Percentiles rank a stretch among this genome's conserved stretches.
Conservation (phyloP, 1,140 invertebrate genomes). For the Cydia splendana region DNA sequence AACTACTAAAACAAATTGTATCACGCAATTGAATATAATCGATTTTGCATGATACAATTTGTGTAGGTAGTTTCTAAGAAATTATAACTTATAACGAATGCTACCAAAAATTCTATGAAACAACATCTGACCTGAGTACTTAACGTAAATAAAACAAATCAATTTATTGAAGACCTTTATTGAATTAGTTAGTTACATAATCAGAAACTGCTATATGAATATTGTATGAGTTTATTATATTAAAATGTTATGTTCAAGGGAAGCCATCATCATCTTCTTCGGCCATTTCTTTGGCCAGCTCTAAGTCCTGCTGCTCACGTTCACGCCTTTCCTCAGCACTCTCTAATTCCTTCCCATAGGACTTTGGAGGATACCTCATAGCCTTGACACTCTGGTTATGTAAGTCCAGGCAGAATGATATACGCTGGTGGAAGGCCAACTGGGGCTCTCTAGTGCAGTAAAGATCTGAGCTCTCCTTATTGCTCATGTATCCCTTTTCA, state of each 20-base stretch:
- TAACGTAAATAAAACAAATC: not conserved
- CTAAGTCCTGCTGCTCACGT: conserved; percentile 97
- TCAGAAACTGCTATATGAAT: conserved; percentile 33
- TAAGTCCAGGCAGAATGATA: conserved; percentile 98
- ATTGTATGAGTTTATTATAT: conserved; percentile 21
- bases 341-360: conserved; percentile 98
- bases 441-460: conserved; percentile 99
- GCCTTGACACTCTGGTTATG: conserved; percentile 99
- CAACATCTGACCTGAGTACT: not conserved
- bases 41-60: too few species aligned
- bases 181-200: conserved; percentile 26
- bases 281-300: conserved; percentile 99
- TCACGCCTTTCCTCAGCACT: conserved; percentile 98
- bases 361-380: conserved; percentile 99
- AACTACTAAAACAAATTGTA: too few species aligned
- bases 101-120: not conserved
- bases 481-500: conserved; percentile 97
- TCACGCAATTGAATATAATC: too few species aligned
- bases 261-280: conserved; percentile 98
- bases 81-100: too few species aligned
- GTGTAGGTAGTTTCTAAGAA: too few species aligned
- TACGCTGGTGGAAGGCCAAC: conserved; percentile 97
- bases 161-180: not conserved
- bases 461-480: conserved; percentile 97
- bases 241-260: conserved; percentile 55